A percentile compares a stretch with the other conserved stretches of the same genome.
Conservation (phyloP, 2,113 vertebrate species). For the Caloenas nicobarica region DNA sequence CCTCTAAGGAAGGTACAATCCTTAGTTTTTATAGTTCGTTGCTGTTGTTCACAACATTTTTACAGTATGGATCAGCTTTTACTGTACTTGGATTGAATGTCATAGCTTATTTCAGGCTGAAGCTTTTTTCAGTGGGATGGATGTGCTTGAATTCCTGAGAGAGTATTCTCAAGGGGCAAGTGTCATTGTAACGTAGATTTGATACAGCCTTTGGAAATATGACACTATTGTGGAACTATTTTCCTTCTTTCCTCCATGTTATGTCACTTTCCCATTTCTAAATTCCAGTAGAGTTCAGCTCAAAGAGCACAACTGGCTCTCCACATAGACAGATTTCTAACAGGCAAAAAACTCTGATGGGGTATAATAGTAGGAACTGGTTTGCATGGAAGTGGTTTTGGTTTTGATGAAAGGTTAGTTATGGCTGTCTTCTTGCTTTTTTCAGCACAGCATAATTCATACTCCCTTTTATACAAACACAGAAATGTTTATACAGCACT, state of each 20-base stretch:
- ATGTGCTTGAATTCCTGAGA: neutral
- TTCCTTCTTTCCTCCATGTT: neutral
- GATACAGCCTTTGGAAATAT: neutral
- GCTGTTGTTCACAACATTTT: neutral
- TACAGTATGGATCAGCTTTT: neutral
- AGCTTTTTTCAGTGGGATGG: neutral
- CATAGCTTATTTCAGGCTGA: neutral
- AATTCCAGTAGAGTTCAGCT: neutral
- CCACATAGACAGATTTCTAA: neutral
- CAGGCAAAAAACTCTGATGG: neutral
- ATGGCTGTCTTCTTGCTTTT: neutral
- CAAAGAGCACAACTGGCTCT: neutral
- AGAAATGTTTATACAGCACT: neutral
- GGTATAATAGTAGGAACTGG: neutral
- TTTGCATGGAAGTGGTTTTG: neutral
- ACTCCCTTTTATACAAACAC: neutral
- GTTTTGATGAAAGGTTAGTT: neutral
- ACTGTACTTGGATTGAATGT: neutral
- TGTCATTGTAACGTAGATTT: neutral
- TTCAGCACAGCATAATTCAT: neutral
- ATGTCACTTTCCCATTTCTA: neutral
- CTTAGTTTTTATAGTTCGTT: neutral
- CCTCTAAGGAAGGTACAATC: neutral
- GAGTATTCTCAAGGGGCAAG: neutral
- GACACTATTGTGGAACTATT: neutral